Base-by-base conservation (phyloP, 2,888 invertebrate species). In the Agonopterix heracliana region DNA sequence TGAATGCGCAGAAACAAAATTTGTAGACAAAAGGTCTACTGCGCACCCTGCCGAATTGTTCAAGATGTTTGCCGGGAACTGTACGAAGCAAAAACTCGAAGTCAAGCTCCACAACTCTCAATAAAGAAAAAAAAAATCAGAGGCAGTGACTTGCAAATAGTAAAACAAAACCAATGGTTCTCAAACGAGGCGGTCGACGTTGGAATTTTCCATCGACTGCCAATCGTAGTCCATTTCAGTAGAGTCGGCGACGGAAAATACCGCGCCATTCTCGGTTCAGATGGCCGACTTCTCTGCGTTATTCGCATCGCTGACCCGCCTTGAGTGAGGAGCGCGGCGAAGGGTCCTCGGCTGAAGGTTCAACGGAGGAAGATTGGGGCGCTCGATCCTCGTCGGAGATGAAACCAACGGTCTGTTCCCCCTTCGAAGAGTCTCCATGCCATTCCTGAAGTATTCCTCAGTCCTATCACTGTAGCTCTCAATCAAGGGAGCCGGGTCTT, bases 341-440 rank as follows among this genome's bases (percentile, higher is more conserved):
- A 90, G 76, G 1, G 91, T 90, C 7, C 90, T 72, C 1, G 83
- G 84, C 62, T 89, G 89, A 34, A 94, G 89, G 70, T 95, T 95
- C 43, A 96, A 76, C 1, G 95, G 94, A 8, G 95, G 94, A 50
- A 94, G 75, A 69, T 95, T 95, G 0, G 95, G 95, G 64, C 95
- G 92, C 67, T 95, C 95, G 63, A 95, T 95, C 59, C 94, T 90
- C 1, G 95, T 95, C 0, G 95, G 95, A 0, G 94, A 94, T 4
- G 95, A 94, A 0, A 95, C 94, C 14, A 92, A 79, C 0, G 95
- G 94, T 45, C 95, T 88, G 12, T 78, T 80, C 8, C 89, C 82
- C 40, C 90, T 75, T 17, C 90, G 80, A 2, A 90, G 70, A 0
- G 88, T 89, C 1, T 86, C 88, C 64, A 86, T 78, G 11, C 85